Percentiles rank a stretch among this genome's conserved stretches.
phyloP scores from a whole-genome alignment of 35 echinoderm and acorn worm genomes.

The Strongylocentrotus purpuratus region DNA sequence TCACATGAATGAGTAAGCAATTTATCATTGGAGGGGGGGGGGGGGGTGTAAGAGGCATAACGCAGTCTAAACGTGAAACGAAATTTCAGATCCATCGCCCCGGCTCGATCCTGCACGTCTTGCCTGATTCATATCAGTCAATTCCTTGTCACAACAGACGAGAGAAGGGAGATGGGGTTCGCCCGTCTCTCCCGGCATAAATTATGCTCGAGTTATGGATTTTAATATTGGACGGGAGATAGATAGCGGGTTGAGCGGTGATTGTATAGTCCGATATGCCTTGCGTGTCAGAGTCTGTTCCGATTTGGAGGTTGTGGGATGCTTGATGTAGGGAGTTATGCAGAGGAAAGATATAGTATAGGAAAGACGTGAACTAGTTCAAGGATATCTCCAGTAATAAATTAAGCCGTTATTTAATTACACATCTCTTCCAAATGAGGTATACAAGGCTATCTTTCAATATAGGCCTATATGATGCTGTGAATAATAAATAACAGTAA shows the following conservation, averaged over 20 bases:
- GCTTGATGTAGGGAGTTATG: background rate
- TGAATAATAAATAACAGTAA: too few species aligned
- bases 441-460: too few species aligned
- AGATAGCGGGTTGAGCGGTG: background rate
- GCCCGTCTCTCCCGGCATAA: constrained; percentile 1
- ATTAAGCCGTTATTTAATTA: too few species aligned
- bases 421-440: too few species aligned
- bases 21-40: background rate
- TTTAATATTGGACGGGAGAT: background rate
- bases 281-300: background rate
- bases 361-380: background rate
- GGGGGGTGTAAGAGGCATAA: too few species aligned
- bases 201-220: constrained; percentile 40
- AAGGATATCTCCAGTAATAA: background rate
- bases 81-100: background rate
- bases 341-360: background rate
- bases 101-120: background rate
- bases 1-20: background rate
- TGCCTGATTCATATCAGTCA: background rate
- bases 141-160: constrained; percentile 11
- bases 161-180: background rate
- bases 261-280: background rate
- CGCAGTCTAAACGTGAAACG: too few species aligned
- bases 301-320: background rate
- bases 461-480: too few species aligned